Conservation (phyloP, 2,888 invertebrate species). For the Pristionchus fissidentatus region DNA sequence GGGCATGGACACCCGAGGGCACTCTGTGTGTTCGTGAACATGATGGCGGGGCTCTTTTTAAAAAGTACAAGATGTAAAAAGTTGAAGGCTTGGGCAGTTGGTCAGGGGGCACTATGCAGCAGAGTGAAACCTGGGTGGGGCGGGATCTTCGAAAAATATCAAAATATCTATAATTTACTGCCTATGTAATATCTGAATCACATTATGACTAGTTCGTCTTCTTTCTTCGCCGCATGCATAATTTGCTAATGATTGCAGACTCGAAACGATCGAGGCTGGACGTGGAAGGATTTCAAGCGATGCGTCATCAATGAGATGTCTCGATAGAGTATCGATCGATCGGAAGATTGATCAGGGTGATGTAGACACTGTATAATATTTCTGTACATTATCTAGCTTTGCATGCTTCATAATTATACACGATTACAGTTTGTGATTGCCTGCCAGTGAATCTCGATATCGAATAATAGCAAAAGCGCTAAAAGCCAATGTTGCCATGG, state of each 20-base stretch:
- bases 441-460: too few species aligned
- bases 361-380: not conserved
- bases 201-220: too few species aligned
- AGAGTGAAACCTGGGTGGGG: too few species aligned
- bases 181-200: too few species aligned
- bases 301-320: slow-evolving; percentile 69
- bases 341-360: not conserved
- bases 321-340: slow-evolving; percentile 47
- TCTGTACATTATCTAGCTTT: not conserved
- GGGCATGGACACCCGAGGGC: not conserved
- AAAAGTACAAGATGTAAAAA: too few species aligned
- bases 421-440: not conserved
- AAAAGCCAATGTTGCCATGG: not conserved
- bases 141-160: too few species aligned
- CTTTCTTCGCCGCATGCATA: not conserved
- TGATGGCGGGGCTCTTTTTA: not conserved
- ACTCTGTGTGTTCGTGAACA: too few species aligned
- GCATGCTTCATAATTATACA: slow-evolving; percentile 1
- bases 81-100: too few species aligned
- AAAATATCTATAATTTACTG: too few species aligned
- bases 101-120: too few species aligned
- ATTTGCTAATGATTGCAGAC: slow-evolving; percentile 50
- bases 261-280: slow-evolving; percentile 61
- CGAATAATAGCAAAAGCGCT: not conserved
- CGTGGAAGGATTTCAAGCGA: slow-evolving; percentile 68